Base-by-base conservation (phyloP, 2,888 invertebrate genomes). In the Smittia aterrima region DNA sequence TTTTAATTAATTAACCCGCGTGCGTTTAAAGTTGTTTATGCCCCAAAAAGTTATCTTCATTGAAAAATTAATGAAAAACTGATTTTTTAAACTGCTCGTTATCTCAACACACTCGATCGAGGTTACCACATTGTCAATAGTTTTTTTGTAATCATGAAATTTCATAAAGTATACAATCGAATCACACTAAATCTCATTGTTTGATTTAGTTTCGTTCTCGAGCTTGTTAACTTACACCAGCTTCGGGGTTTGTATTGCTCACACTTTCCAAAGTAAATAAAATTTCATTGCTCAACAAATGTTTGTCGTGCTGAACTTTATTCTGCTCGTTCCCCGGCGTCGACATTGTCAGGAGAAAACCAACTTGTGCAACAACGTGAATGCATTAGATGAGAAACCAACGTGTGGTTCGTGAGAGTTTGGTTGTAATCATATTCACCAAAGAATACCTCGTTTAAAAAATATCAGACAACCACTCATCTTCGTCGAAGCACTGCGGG, bases 1-100 rank as follows among this genome's bases (percentile, higher is more conserved):
- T 13, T 58, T 58, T 22, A 18, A 58, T 58, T 58, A 58, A 58
- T 58, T 58, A 22, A 58, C 58, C 58, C 22, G 22, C 58, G n/a
- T 58, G 58, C 58, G 58, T 58, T 47, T 58, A 3, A 22, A 22
- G 11, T 6, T 11, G 22, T 13, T 22, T 47, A 6, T 58, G 22
- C 18, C 58, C 9, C 18, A 58, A n/a, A n/a, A n/a, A n/a, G n/a
- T n/a, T n/a, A n/a, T n/a, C n/a, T n/a, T n/a, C n/a, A n/a, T n/a
- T n/a, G n/a, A n/a, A n/a, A n/a, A n/a, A n/a, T n/a, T n/a, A n/a
- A n/a, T n/a, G n/a, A n/a, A n/a, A n/a, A n/a, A n/a, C n/a, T n/a
- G n/a, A n/a, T n/a, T n/a, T n/a, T n/a, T n/a, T n/a, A n/a, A n/a
- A n/a, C n/a, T n/a, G n/a, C n/a, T n/a, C n/a, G n/a, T n/a, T n/a